Base-by-base conservation (phyloP, 2,888 invertebrate species). In the Holacanthella duospinosa region DNA sequence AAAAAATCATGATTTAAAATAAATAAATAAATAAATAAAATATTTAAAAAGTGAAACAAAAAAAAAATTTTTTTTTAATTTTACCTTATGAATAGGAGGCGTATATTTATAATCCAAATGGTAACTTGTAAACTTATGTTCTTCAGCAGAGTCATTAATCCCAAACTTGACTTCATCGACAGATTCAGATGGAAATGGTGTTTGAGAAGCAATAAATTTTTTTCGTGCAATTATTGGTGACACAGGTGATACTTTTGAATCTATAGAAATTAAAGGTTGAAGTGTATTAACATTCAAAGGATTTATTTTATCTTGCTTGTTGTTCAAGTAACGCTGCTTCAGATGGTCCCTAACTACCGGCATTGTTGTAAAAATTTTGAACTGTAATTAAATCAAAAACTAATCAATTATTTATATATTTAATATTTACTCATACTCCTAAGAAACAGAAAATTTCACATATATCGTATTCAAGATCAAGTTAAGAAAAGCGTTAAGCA, bases 51-150 rank as follows among this genome's bases (percentile, higher is more conserved):
- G n/a, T n/a, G n/a, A n/a, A n/a, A n/a, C n/a, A 36, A 36, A 36
- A 9, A 21, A 21, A 48, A n/a, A 16, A 9, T 48, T 4, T 36
- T 36, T 9, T 36, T 36, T 6, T 36, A 48, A 21, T 48, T 48
- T n/a, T 48, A 48, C 48, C 48, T 73, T 73, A 55, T 71, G 69
- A 54, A 71, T 70, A 1, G 73, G 73, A 19, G 73, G 73, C 9
- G 73, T 73, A 61, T 70, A 71, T 36, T 70, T 71, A 62, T 71
- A 72, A 43, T 71, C 71, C 71, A 73, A 67, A 61, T 73, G 73
- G 43, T 71, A 73, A 28, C 71, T 71, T 21, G 48, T 48, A 21
- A 48, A 48, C n/a, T 48, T 48, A 48, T 48, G 48, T 4, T 48
- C 48, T 21, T 48, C 48, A 4, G 48, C 48, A 21, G 48, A 9